phyloP scores from a whole-genome alignment of 2,113 vertebrate genomes.

The Austrofundulus limnaeus region DNA sequence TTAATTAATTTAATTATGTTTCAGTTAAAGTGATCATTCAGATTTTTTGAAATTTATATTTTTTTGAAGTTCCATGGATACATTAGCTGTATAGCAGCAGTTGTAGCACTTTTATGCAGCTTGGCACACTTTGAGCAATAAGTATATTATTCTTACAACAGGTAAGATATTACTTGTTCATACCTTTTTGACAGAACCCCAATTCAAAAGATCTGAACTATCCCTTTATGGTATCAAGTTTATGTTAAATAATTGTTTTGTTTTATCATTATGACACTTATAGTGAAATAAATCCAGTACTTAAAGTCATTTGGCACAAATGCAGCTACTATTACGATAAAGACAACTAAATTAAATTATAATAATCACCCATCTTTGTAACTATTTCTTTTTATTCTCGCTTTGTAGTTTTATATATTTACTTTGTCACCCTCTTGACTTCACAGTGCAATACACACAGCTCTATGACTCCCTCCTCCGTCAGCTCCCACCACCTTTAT shows the following conservation, averaged over 20 bases:
- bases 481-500: slow-evolving; percentile 33
- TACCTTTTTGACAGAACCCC: too few relatives aligned
- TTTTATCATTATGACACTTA: background rate
- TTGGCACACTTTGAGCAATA: too few relatives aligned
- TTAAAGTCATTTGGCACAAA: background rate
- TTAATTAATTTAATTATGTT: background rate
- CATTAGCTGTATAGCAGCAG: too few relatives aligned
- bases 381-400: slow-evolving; percentile 30
- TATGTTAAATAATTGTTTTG: background rate
- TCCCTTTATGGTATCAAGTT: too few relatives aligned
- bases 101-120: too few relatives aligned
- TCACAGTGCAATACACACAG: slow-evolving; percentile 20
- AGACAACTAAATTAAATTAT: slow-evolving; percentile 3
- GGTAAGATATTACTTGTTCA: too few relatives aligned
- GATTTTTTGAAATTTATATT: too few relatives aligned
- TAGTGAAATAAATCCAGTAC: slow-evolving; percentile 3
- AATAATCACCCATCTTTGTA: slow-evolving; percentile 36
- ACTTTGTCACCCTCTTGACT: slow-evolving; percentile 33
- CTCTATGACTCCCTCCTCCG: slow-evolving; percentile 5
- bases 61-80: too few relatives aligned
- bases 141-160: too few relatives aligned
- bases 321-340: slow-evolving; percentile 8
- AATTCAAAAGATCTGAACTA: too few relatives aligned
- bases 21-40: too few relatives aligned
- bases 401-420: slow-evolving; percentile 41